Percentiles rank a stretch among this genome's conserved stretches.
Conservation (phyloP, 2,888 invertebrate genomes). For the Phymatocera aterrima region DNA sequence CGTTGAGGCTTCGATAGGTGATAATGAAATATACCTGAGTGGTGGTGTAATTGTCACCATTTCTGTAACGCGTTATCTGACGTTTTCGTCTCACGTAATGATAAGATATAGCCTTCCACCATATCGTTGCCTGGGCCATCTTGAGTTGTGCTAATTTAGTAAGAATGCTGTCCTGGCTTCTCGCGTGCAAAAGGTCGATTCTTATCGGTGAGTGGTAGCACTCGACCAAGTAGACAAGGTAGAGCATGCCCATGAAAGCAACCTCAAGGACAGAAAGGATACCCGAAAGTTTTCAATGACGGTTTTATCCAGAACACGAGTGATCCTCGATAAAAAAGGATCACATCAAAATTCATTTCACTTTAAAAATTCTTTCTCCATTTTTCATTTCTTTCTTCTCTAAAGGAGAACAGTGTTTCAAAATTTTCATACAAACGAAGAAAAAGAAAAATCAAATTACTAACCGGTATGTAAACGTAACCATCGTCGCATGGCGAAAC, state of each 20-base stretch:
- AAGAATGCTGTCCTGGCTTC: constrained; percentile 82
- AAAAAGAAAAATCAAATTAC: constrained; percentile 49
- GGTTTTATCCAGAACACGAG: constrained; percentile 9
- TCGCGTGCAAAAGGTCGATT: constrained; percentile 81
- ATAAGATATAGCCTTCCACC: constrained; percentile 93
- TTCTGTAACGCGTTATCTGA: constrained; percentile 86
- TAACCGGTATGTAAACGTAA: constrained; percentile 86
- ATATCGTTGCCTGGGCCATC: constrained; percentile 85
- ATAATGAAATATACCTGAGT: constrained; percentile 80
- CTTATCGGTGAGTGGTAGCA: constrained; percentile 89
- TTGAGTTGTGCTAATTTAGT: constrained; percentile 82
- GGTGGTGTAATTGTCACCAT: constrained; percentile 89
- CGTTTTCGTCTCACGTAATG: constrained; percentile 87
- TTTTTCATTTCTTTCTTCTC: background rate
- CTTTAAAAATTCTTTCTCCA: too few species aligned
- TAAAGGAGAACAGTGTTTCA: background rate
- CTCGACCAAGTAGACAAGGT: constrained; percentile 88
- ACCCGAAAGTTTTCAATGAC: background rate
- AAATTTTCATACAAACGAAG: background rate
- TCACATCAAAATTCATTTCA: background rate
- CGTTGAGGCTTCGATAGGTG: constrained; percentile 37
- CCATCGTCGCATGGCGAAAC: constrained; percentile 89
- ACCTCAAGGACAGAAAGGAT: constrained; percentile 67
- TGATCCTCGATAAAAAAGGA: constrained; percentile 17
- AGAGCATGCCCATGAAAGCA: constrained; percentile 86